Evolutionary conservation across 2,888 invertebrate species (phyloP), one percentile per base, ranked within the genome.

Genomic region (Hydrotaea cyrtoneurina): DNA sequence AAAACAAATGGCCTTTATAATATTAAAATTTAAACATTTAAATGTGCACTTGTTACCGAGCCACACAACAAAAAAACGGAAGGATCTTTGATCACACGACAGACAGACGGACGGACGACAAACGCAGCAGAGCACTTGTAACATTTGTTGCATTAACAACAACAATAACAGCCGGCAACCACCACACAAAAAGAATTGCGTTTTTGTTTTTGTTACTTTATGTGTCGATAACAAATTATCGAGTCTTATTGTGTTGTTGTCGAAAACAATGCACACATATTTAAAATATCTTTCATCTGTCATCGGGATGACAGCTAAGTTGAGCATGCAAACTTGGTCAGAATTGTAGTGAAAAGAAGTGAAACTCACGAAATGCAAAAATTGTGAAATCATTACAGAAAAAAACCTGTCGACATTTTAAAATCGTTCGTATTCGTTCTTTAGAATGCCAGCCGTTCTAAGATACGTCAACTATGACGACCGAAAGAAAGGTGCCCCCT

Each of bases 231-330:
- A 82, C 79, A 79, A 81, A 84, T 84, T 80, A 84, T 69, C 79
- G 76, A 77, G 76, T 31, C 39, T n/a, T n/a, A 10, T 39, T 39
- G 7, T 80, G 74, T 15, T 62, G 8, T 62, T 36, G 31, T 11
- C 31, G 62, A 10, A 17, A 62, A 69, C 66, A 39, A 46, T 85
- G 62, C 73, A 75, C 78, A 76, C 76, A 76, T 66, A 79, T 82
- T 84, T 74, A 69, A 85, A 82, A 74, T 79, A 82, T 82, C 85
- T 82, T 82, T 80, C 85, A 82, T 85, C 85, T 85, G 85, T 82
- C 85, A 85, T 82, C 73, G 79, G 74, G 82, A 82, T 85, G 85
- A 85, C 85, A 85, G 79, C 62, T 82, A 31, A 82, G 82, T 77
- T 85, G 85, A 85, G 85, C 85, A 85, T 85, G 73, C 85, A 85